Conservation (phyloP, 2,888 invertebrate genomes). For the Agrochola circellaris region DNA sequence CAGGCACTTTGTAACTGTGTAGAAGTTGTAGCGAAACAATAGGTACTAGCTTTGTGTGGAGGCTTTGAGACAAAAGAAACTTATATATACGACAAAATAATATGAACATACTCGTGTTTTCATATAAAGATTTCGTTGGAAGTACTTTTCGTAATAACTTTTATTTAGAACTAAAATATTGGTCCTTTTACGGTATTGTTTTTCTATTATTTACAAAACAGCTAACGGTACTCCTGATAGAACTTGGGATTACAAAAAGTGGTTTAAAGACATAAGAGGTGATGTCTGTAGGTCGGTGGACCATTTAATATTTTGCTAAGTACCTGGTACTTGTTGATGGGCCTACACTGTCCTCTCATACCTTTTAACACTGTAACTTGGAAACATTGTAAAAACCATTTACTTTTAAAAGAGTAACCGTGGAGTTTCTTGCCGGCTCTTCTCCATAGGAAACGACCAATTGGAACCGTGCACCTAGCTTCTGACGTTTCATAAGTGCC, state of each 20-base stretch:
- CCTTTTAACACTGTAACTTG: too few relatives aligned
- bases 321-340: too few relatives aligned
- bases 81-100: conserved; percentile 17
- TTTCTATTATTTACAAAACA: background rate
- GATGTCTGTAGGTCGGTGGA: too few relatives aligned
- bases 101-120: conserved; percentile 23
- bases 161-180: conserved; percentile 26
- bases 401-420: too few relatives aligned
- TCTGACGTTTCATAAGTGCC: too few relatives aligned
- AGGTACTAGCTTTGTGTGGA: conserved; percentile 30
- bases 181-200: conserved; percentile 27
- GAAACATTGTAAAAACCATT: too few relatives aligned
- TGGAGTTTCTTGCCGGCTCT: too few relatives aligned
- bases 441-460: too few relatives aligned
- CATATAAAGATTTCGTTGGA: conserved; percentile 20
- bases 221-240: background rate
- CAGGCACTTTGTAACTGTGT: conserved; percentile 39
- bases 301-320: too few relatives aligned
- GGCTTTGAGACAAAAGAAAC: conserved; percentile 49
- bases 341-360: too few relatives aligned
- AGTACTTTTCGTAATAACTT: conserved; percentile 38
- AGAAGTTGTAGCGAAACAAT: conserved; percentile 53
- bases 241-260: background rate
- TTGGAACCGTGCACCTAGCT: too few relatives aligned
- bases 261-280: background rate